Percentiles rank a stretch among this genome's conserved stretches.
Conservation (phyloP, 2,888 invertebrate genomes). For the Monochamus alternatus region DNA sequence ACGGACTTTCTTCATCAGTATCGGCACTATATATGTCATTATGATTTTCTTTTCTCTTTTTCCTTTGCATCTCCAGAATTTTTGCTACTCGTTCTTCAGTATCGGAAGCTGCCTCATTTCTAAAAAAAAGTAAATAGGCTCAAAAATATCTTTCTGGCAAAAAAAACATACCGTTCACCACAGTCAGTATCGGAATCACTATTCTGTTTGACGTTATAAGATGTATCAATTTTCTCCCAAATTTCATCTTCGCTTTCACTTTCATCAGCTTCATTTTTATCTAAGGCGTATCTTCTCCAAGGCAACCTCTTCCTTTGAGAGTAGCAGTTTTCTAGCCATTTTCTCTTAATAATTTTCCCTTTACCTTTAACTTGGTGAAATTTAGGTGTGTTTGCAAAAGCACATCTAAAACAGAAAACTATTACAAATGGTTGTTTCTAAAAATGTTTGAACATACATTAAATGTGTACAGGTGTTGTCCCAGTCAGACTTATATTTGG, state of each 20-base stretch:
- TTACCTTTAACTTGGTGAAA: conserved; percentile 80
- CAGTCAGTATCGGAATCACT: conserved; percentile 46
- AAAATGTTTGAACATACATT: conserved; percentile 76
- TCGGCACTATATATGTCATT: conserved; percentile 61
- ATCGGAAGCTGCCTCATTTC: conserved; percentile 69
- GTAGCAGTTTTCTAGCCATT: conserved; percentile 84
- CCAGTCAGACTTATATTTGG: conserved; percentile 86
- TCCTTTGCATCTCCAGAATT: conserved; percentile 54
- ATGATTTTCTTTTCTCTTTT: conserved; percentile 44
- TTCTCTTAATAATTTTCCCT: conserved; percentile 78
- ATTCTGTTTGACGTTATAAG: conserved; percentile 33
- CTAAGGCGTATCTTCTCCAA: conserved; percentile 76
- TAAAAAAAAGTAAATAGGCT: conserved; percentile 28
- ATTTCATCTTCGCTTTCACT: conserved; percentile 75
- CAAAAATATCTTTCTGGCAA: neutral
- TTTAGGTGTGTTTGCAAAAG: conserved; percentile 92
- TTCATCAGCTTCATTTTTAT: conserved; percentile 68
- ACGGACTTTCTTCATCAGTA: conserved; percentile 64
- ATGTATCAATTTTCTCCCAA: conserved; percentile 64
- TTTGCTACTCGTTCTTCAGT: conserved; percentile 77
- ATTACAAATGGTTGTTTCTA: conserved; percentile 62
- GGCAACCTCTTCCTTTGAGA: conserved; percentile 76
- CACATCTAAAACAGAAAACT: conserved; percentile 79
- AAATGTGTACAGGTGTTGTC: conserved; percentile 85
- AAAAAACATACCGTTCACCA: conserved; percentile 49